Base-by-base conservation (phyloP, 2,888 invertebrate genomes). In the Buathra laborator region DNA sequence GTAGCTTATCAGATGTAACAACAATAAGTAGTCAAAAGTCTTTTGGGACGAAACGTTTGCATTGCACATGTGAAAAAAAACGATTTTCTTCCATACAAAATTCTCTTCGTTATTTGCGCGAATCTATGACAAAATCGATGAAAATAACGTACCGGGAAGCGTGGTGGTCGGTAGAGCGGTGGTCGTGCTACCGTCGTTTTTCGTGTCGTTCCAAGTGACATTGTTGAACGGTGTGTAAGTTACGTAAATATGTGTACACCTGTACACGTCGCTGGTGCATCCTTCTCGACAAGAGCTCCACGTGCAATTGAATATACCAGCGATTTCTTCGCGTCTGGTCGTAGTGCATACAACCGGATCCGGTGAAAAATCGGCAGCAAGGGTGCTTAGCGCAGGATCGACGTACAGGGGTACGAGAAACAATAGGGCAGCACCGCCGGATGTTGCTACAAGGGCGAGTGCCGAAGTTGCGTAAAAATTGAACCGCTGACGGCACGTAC, bases 231-330 rank as follows among this genome's bases (percentile, higher is more conserved):
- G 94, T 14, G 92, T 91, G 89, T 96, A 96, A 70, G 95, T 95
- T 12, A 96, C 96, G 92, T 96, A 96, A 51, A 96, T 94, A 90
- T 96, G 96, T 44, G 95, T 96, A 93, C 96, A 96, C 88, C 95
- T 95, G 94, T 96, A 96, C 72, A 96, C 96, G 93, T 97, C 97
- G 91, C 97, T 97, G 81, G 97, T 97, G 93, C 97, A 97, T 3
- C 97, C 97, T 93, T 97, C 97, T 77, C 97, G 94, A 90, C 97
- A 97, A 0, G 97, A 97, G 86, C 97, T 97, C 96, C 97, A 97
- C 4, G 97, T 96, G 94, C 97, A 97, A 94, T 97, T 97, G 92
- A 96, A 96, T 75, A 97, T 94, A 12, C 97, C 97, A 79, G 96
- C 95, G 82, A 96, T 94, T 87, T 97, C 96, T 91, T 97, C 97